A percentile compares a stretch with the other conserved stretches of the same genome.
Conservation (phyloP, 2,888 invertebrate genomes). For the Abrostola tripartita region DNA sequence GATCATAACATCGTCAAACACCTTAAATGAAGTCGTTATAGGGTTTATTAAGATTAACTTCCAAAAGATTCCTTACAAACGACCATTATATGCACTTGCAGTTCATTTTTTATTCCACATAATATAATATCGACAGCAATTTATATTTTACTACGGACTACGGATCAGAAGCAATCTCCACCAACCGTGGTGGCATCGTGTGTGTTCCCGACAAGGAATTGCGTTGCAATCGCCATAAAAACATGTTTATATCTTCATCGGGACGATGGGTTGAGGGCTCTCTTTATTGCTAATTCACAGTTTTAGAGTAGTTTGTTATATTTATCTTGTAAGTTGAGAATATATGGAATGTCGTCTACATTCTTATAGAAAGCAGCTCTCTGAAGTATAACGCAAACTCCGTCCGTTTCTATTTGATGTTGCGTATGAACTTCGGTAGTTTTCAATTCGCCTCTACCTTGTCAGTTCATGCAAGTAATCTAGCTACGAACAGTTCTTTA, state of each 20-base stretch:
- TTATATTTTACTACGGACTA: conserved; percentile 50
- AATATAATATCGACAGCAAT: conserved; percentile 53
- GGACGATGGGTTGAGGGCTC: conserved; percentile 46
- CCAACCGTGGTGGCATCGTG: conserved; percentile 53
- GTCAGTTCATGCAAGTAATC: no score
- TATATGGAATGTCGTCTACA: background rate
- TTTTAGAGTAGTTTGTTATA: conserved; percentile 44
- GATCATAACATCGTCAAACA: conserved; percentile 15
- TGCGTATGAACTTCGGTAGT: no score
- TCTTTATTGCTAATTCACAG: conserved; percentile 57
- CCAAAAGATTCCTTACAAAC: background rate
- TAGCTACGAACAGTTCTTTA: no score
- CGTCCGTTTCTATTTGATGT: no score
- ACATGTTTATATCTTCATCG: conserved; percentile 64
- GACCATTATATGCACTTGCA: conserved; percentile 27
- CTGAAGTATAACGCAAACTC: no score
- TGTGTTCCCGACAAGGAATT: conserved; percentile 59
- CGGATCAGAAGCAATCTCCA: conserved; percentile 47
- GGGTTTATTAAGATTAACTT: conserved; percentile 5
- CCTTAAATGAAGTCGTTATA: conserved; percentile 7
- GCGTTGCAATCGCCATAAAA: conserved; percentile 62
- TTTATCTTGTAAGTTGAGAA: conserved; percentile 8
- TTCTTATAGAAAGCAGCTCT: background rate
- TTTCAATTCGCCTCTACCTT: no score
- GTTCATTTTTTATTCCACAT: conserved; percentile 41